Conservation (phyloP, 2,888 invertebrate species). For the Julus scandinavius region DNA sequence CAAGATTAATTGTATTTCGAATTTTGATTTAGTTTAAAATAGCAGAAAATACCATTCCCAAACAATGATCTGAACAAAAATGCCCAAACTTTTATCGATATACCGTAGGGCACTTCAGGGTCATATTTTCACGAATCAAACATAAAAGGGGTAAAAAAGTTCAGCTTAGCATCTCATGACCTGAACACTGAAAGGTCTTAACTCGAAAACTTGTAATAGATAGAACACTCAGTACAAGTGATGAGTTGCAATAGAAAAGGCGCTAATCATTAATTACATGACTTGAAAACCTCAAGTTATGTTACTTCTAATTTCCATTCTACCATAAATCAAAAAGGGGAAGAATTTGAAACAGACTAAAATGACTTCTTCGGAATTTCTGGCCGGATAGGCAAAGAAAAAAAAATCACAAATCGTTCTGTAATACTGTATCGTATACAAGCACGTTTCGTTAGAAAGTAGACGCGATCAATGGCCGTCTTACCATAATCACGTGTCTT, state of each 20-base stretch:
- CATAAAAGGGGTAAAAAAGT: too few relatives aligned
- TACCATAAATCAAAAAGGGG: background rate
- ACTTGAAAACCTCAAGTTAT: background rate
- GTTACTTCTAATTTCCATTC: background rate
- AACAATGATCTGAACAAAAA: too few relatives aligned
- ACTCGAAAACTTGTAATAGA: background rate
- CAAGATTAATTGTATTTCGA: too few relatives aligned
- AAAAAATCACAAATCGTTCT: background rate
- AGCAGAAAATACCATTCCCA: too few relatives aligned
- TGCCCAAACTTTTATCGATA: too few relatives aligned
- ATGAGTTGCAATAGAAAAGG: too few relatives aligned
- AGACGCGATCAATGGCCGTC: background rate
- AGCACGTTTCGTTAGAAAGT: background rate
- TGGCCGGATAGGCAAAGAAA: background rate
- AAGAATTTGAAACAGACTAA: background rate
- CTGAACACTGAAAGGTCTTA: background rate
- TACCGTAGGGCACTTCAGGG: too few relatives aligned
- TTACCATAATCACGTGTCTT: background rate
- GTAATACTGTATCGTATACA: background rate
- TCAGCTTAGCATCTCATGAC: background rate
- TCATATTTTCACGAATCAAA: too few relatives aligned
- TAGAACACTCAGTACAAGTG: too few relatives aligned
- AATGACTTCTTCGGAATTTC: background rate
- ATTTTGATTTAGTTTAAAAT: too few relatives aligned
- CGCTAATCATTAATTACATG: too few relatives aligned